Base-by-base conservation (phyloP, 2,888 invertebrate genomes). In the Criorhina ranunculi region DNA sequence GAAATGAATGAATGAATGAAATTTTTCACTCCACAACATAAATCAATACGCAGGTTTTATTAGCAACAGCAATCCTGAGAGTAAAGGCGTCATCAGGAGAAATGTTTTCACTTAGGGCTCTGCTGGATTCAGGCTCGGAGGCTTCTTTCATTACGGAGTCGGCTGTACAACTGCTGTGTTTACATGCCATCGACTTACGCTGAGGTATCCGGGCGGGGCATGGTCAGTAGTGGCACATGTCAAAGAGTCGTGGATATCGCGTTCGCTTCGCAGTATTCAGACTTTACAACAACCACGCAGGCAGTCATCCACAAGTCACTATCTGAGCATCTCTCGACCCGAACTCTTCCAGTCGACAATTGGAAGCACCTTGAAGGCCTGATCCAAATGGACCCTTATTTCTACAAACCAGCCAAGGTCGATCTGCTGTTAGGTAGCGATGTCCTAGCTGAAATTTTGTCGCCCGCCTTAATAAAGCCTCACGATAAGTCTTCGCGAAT, bases 181-280 rank as follows among this genome's bases (percentile, higher is more conserved):
- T 66, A 2, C 44, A 44, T 9, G 0, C 46, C 35, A 37, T 2
- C 37, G 0, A 57, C 64, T 9, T 11, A 37, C 35, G 44, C 53
- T 11, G 66, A 57, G 66, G 66, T 75, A 11, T 55, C 75, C n/a
- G 64, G 64, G 33, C 46, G 55, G 42, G 75, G 75, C 33, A 46
- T 64, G 44, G 75, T 64, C 75, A 44, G 46, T 44, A 75, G 44
- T 46, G 64, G 46, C 46, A 64, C 44, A n/a, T 46, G 42, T 7
- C 7, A 12, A 4, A 29, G n/a, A n/a, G n/a, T n/a, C n/a, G n/a
- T n/a, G n/a, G n/a, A n/a, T n/a, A n/a, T n/a, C n/a, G n/a, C n/a
- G n/a, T n/a, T n/a, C n/a, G n/a, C n/a, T n/a, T n/a, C n/a, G n/a
- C n/a, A n/a, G n/a, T n/a, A n/a, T n/a, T n/a, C 51, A 40, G 31